Evolutionary conservation across 2,797 vertebrate genomes (phyloP).

Genomic region (Catostomus latipinnis): DNA sequence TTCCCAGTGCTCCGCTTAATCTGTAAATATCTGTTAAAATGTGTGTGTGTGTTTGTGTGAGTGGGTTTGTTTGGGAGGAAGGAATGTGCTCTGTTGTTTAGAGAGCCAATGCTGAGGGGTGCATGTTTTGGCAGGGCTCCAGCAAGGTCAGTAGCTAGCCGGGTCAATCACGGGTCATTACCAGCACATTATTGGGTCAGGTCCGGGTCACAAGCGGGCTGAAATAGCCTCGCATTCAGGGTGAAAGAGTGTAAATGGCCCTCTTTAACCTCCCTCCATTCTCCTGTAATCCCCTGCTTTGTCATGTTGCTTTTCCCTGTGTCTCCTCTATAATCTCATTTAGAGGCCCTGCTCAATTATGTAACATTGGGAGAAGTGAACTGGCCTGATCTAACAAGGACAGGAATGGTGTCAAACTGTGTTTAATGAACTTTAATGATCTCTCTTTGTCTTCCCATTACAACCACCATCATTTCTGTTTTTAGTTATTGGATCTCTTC

Average conservation of each 20-base stretch:
- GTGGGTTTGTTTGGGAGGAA: constrained; percentile 33
- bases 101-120: constrained; percentile 40
- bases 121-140: constrained; percentile 64
- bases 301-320: constrained; percentile 56
- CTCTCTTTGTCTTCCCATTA: constrained; percentile 42
- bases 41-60: constrained; percentile 36
- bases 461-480: constrained; percentile 22
- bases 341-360: constrained; percentile 61
- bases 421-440: constrained; percentile 50
- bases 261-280: constrained; percentile 57
- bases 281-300: constrained; percentile 57
- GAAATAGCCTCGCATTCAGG: constrained; percentile 42
- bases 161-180: constrained; percentile 54
- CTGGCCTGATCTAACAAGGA: constrained; percentile 41
- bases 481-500: constrained; percentile 91
- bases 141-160: constrained; percentile 63
- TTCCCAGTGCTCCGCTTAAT: constrained; percentile 6
- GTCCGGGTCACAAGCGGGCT: constrained; percentile 46
- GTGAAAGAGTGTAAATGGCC: constrained; percentile 69
- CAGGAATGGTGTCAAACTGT: constrained; percentile 41
- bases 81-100: constrained; percentile 45
- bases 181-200: constrained; percentile 48
- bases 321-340: constrained; percentile 62
- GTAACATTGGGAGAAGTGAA: constrained; percentile 56
- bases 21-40: neutral